These are phyloP conservation scores for Panthera tigris DNA, from an alignment of 2,113 vertebrate genomes.

Conservation along the genomic window DNA sequence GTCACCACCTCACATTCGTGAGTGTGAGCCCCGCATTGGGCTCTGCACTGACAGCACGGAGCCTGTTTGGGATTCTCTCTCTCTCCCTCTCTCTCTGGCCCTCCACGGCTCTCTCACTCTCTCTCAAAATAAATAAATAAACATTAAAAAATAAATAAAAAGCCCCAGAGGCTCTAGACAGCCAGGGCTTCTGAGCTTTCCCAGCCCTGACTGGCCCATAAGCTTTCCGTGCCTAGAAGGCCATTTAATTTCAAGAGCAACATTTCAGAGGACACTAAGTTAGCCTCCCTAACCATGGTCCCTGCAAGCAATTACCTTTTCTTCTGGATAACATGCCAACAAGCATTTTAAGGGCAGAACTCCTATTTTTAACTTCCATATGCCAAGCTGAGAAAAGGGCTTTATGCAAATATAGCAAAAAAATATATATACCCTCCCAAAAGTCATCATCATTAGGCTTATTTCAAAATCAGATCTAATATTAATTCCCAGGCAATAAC, in stretches of 20 bases:
- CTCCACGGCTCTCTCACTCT: no score
- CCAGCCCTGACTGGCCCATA: fast-evolving
- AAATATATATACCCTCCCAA: background rate
- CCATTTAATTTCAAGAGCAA: background rate
- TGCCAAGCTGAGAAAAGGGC: constrained; percentile 4
- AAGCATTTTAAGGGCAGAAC: constrained; percentile 11
- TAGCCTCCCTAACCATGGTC: background rate
- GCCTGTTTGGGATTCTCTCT: no score
- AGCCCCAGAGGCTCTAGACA: background rate
- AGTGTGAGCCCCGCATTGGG: no score
- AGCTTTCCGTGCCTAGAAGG: background rate
- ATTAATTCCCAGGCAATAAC: constrained; percentile 68
- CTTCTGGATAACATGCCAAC: background rate
- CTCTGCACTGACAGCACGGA: no score
- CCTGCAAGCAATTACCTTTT: background rate
- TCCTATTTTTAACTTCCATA: constrained; percentile 54
- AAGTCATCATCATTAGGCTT: constrained; percentile 69
- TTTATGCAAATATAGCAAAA: constrained; percentile 66
- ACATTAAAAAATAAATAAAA: no score
- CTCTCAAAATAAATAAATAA: no score
- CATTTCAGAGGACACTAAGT: background rate
- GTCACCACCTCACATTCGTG: no score
- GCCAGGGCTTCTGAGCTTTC: fast-evolving
- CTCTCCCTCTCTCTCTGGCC: no score
- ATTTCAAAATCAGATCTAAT: constrained; percentile 59